phyloP scores from a whole-genome alignment of 2,797 vertebrate species.

The Spinus pinus region DNA sequence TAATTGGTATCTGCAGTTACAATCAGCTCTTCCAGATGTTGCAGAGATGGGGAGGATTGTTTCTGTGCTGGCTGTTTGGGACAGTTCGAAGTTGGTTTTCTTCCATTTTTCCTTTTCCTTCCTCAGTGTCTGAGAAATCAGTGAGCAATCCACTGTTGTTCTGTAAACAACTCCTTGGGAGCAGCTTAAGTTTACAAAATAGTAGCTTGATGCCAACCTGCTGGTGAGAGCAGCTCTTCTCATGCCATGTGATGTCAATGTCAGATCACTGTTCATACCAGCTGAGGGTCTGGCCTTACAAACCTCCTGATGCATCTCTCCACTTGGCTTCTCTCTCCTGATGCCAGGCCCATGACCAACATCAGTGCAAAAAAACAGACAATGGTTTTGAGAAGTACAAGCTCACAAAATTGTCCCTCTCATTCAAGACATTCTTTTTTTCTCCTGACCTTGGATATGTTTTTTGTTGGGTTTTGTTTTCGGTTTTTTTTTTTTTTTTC shows the following conservation, averaged over 20 bases:
- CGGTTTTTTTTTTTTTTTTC: fast-evolving
- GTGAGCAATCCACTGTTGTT: neutral
- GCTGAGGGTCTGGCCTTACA: neutral
- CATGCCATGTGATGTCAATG: neutral
- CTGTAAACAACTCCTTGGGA: neutral
- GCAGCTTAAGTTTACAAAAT: neutral
- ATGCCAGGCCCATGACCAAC: neutral
- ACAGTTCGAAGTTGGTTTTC: neutral
- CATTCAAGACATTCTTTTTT: neutral
- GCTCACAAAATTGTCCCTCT: neutral
- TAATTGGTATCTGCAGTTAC: neutral
- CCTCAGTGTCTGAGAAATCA: neutral
- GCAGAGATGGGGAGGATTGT: neutral
- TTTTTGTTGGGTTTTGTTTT: neutral
- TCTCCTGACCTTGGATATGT: neutral
- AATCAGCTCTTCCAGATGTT: neutral
- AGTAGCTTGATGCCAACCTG: neutral
- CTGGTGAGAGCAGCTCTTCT: neutral
- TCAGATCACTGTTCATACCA: neutral
- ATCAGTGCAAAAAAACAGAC: neutral
- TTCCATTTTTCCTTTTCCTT: neutral
- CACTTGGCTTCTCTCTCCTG: neutral
- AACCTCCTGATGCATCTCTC: neutral
- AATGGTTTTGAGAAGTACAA: neutral
- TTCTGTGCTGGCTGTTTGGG: neutral